A percentile compares a stretch with the other conserved stretches of the same genome.
phyloP scores from a whole-genome alignment of 1,140 invertebrate species.

The Papilio polyxenes region DNA sequence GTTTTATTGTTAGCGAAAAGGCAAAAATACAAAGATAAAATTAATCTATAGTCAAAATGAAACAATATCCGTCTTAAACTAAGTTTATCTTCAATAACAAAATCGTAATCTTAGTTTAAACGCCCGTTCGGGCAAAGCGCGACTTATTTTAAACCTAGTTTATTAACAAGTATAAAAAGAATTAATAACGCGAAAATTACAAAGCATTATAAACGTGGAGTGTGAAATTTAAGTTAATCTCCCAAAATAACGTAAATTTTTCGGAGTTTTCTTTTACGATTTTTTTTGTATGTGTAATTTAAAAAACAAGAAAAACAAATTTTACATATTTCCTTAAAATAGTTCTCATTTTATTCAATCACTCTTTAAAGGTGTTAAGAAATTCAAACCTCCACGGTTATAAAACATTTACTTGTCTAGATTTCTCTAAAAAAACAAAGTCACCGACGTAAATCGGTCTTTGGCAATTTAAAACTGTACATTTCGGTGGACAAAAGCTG shows the following conservation, averaged over 20 bases:
- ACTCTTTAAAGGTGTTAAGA: not conserved
- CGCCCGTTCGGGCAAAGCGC: not conserved
- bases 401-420: slow-evolving; percentile 41
- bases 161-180: slow-evolving; percentile 32
- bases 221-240: not conserved
- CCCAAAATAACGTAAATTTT: too few relatives aligned
- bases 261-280: too few relatives aligned
- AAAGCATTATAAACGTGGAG: slow-evolving; percentile 35
- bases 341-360: not conserved
- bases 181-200: slow-evolving; percentile 26
- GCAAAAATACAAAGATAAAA: slow-evolving; percentile 56
- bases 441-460: slow-evolving; percentile 30
- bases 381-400: slow-evolving; percentile 30
- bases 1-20: slow-evolving; percentile 70
- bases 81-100: slow-evolving; percentile 26
- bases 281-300: too few relatives aligned
- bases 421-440: slow-evolving; percentile 30
- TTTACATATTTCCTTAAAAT: not conserved
- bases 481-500: slow-evolving; percentile 32
- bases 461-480: slow-evolving; percentile 34
- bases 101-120: slow-evolving; percentile 14
- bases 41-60: slow-evolving; percentile 30
- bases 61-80: slow-evolving; percentile 28
- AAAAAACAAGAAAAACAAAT: not conserved
- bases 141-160: slow-evolving; percentile 22